Base-by-base conservation (phyloP, 2,113 vertebrate genomes). In the Edolisoma coerulescens region DNA sequence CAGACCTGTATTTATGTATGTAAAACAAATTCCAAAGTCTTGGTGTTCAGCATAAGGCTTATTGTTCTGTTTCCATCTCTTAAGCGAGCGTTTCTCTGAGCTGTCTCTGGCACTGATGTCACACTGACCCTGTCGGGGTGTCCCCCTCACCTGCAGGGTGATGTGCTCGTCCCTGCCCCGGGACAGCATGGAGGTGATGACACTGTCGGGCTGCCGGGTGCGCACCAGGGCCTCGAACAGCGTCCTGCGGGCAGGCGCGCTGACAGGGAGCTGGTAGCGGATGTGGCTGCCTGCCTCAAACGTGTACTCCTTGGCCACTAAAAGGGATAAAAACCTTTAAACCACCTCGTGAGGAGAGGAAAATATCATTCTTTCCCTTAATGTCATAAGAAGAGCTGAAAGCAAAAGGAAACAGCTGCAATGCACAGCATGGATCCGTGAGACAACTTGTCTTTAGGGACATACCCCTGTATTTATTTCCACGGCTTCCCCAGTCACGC, bases 241-340 rank as follows among this genome's bases (percentile, higher is more conserved):
- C 0, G 98, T 99, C 96, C 97, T 98, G 18, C 98, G 98, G 39
- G 98, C 87, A 3, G 98, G 97, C 59, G 98, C 87, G 0, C 95
- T 94, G 16, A 97, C 70, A 0, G 97, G 94, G 53, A 99, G 91
- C 98, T 98, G 98, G 91, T 98, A 99, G 37, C 97, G 98, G 42
- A 98, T 90, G 37, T 98, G 97, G 76, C 98, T 98, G 77, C 98
- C 98, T 5, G 98, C 97, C 71, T 98, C 98, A 73, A 99, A 99
- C 19, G 96, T 98, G 76, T 98, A 98, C 82, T 99, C 98, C 22
- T 97, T 97, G 75, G 97, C 98, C 96, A 97, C 99, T 99, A 83
- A 91, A 94, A 95, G 87, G 35, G 65, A 89, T 9, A 41, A 52
- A 89, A 53, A 91, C 35, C 52, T 56, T 56, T 49, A 39, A 64